Evolutionary conservation across 53 echinoderm and acorn worm genomes (phyloP).

Genomic region (Stichopus horrens): DNA sequence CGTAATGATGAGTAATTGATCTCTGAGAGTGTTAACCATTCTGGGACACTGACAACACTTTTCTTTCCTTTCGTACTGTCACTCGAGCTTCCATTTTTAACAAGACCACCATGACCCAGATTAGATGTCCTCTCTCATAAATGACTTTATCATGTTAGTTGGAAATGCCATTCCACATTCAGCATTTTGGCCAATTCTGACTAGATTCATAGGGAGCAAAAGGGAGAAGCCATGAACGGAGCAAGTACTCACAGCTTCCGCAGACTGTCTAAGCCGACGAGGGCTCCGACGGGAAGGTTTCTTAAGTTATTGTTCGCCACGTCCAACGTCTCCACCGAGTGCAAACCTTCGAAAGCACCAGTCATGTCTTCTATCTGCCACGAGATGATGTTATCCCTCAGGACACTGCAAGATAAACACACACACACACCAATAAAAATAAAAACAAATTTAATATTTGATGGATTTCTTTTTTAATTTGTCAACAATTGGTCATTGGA

Average conservation of each 20-base stretch:
- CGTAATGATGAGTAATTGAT: too few species aligned
- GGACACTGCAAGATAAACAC: slow-evolving; percentile 57
- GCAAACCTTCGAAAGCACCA: slow-evolving; percentile 84
- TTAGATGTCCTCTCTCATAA: too few species aligned
- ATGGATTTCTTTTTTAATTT: too few species aligned
- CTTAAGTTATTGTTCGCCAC: slow-evolving; percentile 83
- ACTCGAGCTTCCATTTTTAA: too few species aligned
- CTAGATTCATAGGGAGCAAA: neutral
- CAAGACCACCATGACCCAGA: too few species aligned
- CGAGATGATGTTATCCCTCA: slow-evolving; percentile 87
- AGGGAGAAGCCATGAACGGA: neutral
- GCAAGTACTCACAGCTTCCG: slow-evolving; percentile 81
- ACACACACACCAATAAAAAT: too few species aligned
- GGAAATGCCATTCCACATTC: neutral
- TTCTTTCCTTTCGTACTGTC: too few species aligned
- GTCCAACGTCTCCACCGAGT: slow-evolving; percentile 58
- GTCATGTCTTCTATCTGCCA: slow-evolving; percentile 90
- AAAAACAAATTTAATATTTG: too few species aligned
- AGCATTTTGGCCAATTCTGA: neutral
- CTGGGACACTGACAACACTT: too few species aligned
- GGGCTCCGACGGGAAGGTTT: slow-evolving; percentile 79
- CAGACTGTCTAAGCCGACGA: slow-evolving; percentile 71
- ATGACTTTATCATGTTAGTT: neutral
- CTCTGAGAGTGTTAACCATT: too few species aligned
- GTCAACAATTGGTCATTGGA: too few species aligned